Conservation (phyloP, 2,888 invertebrate species). For the Ennomos fuscantarius region DNA sequence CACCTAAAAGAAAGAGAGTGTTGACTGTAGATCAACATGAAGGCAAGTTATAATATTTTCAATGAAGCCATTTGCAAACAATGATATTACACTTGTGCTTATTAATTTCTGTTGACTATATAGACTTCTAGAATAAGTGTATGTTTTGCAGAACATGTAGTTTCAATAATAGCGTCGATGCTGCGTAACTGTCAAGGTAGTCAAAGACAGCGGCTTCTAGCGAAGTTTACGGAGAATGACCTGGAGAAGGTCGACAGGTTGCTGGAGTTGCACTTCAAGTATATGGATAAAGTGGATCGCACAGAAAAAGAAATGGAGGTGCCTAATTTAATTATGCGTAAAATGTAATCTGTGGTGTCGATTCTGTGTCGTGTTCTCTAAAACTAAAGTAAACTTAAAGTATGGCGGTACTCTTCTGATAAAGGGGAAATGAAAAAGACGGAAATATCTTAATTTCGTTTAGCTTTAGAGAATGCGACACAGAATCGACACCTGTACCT, state of each 20-base stretch:
- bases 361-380: no score
- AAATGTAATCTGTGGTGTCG: background rate
- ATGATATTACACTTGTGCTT: no score
- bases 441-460: no score
- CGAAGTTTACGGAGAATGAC: constrained; percentile 99
- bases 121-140: background rate
- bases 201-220: constrained; percentile 94
- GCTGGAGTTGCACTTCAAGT: constrained; percentile 98
- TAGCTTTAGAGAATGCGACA: no score
- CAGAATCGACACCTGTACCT: no score
- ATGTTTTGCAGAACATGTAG: constrained; percentile 91
- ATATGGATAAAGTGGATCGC: constrained; percentile 95
- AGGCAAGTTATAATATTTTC: constrained; percentile 72
- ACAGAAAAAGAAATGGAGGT: constrained; percentile 92
- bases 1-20: constrained; percentile 94
- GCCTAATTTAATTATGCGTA: constrained; percentile 9
- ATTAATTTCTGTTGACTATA: no score
- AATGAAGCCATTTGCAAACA: no score
- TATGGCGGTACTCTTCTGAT: no score
- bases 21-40: constrained; percentile 95
- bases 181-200: constrained; percentile 95
- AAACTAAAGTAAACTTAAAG: no score
- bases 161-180: constrained; percentile 97
- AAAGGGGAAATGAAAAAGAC: no score
- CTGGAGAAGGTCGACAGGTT: constrained; percentile 98